Conservation (phyloP, 2,113 vertebrate genomes). For the Sisor rabdophorus region DNA sequence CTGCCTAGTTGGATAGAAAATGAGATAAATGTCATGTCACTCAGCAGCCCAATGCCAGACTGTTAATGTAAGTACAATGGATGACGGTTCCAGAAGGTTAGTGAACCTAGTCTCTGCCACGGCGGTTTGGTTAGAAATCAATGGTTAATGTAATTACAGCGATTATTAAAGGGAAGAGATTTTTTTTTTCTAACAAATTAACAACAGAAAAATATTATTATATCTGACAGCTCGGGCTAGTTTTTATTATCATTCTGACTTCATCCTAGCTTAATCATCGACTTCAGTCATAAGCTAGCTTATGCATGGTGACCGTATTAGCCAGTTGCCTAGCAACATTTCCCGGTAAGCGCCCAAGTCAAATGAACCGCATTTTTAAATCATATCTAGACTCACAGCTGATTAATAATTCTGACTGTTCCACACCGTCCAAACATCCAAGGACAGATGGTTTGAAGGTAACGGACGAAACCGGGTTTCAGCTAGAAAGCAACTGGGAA, state of each 20-base stretch:
- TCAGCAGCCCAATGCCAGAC: too few species aligned
- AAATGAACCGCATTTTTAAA: background rate
- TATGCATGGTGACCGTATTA: background rate
- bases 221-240: background rate
- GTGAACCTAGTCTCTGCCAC: background rate
- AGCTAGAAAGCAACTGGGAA: background rate
- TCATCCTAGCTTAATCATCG: background rate
- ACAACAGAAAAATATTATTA: background rate
- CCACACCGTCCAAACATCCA: background rate
- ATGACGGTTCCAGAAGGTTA: background rate
- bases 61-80: background rate
- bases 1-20: too few species aligned
- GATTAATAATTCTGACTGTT: background rate
- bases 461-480: background rate
- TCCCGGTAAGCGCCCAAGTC: background rate
- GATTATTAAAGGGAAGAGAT: background rate
- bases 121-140: background rate
- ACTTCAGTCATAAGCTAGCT: slow-evolving; percentile 5
- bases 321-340: slow-evolving; percentile 18
- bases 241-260: background rate
- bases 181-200: background rate
- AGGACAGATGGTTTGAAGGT: background rate
- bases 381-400: background rate
- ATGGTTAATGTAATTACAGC: background rate
- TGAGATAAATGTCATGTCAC: too few species aligned